These are phyloP conservation scores for Magallana gigas DNA, from an alignment of 1,140 invertebrate species.

Conservation along the genomic window DNA sequence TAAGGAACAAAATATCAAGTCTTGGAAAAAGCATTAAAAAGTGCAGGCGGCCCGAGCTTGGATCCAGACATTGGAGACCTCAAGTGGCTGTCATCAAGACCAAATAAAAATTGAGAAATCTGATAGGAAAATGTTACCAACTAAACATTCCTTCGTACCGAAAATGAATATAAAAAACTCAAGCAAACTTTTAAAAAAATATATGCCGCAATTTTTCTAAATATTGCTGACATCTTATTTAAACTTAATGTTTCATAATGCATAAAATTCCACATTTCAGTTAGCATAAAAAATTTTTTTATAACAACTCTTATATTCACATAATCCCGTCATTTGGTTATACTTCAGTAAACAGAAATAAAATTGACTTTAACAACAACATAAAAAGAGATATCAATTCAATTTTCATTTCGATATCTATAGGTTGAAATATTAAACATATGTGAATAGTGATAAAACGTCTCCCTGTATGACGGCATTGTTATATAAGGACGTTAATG, in stretches of 20 bases:
- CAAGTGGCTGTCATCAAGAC: constrained; percentile 25
- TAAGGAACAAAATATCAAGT: constrained; percentile 31
- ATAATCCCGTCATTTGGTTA: too few relatives aligned
- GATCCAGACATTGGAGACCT: constrained; percentile 7
- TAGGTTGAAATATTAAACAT: too few relatives aligned
- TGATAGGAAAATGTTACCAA: constrained; percentile 14
- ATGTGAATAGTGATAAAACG: too few relatives aligned
- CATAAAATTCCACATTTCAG: too few relatives aligned
- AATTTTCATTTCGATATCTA: too few relatives aligned
- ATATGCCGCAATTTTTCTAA: not conserved
- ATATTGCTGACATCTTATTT: not conserved
- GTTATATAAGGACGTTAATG: too few relatives aligned
- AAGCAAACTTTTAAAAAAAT: not conserved
- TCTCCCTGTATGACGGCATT: too few relatives aligned
- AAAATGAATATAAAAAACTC: constrained; percentile 7
- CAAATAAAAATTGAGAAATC: constrained; percentile 36
- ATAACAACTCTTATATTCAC: too few relatives aligned
- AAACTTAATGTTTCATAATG: constrained; percentile 14
- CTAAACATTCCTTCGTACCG: not conserved
- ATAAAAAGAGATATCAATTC: too few relatives aligned
- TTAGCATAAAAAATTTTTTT: too few relatives aligned
- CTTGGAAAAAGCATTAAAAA: constrained; percentile 40
- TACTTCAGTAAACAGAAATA: too few relatives aligned
- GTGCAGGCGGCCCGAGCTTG: not conserved
- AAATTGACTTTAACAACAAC: too few relatives aligned